Evolutionary conservation across 2,888 invertebrate species (phyloP), one percentile per base, ranked within the genome.

Genomic region (Caradrina kadenii): DNA sequence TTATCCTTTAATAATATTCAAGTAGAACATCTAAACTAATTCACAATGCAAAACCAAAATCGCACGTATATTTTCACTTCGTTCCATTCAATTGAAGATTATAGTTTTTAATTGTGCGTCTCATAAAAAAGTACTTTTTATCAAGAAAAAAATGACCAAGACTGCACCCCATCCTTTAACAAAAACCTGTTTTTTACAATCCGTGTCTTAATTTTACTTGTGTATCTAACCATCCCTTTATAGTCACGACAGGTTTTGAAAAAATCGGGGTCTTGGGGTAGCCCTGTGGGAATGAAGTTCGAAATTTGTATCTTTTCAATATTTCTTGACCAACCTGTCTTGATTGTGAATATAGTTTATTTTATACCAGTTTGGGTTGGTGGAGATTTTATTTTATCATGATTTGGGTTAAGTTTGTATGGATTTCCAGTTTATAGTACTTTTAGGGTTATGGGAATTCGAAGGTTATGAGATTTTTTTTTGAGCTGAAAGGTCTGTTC

Each of bases 241-340:
- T 72, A 31, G 17, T 6, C 6, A 63, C 83, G 86, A 91, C 92
- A 91, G 90, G 93, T 93, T 92, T 90, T 66, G 52, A 87, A 87
- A 88, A 90, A 64, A 86, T 53, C 75, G 58, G 70, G 68, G 63
- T 64, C 73, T 76, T 76, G 67, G 64, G 76, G 78, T 77, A 75
- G 72, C 76, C 83, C 79, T 88, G 87, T 92, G 92, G 86, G 92
- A 92, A 91, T 86, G 85, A 76, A 69, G 68, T 80, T 70, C 66
- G 17, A 75, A 85, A 85, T 86, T 88, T 84, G 85, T 84, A 58
- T 76, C 80, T 86, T 84, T 86, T 79, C 61, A 73, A 76, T 74
- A 76, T 75, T 85, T 84, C 86, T 86, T 77, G 80, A 82, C 79
- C 82, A 88, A 92, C 93, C 89, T 90, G 92, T 92, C 88, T 81